A percentile compares a stretch with the other conserved stretches of the same genome.
phyloP scores from a whole-genome alignment of 2,888 invertebrate species.

The Girardia tigrina region DNA sequence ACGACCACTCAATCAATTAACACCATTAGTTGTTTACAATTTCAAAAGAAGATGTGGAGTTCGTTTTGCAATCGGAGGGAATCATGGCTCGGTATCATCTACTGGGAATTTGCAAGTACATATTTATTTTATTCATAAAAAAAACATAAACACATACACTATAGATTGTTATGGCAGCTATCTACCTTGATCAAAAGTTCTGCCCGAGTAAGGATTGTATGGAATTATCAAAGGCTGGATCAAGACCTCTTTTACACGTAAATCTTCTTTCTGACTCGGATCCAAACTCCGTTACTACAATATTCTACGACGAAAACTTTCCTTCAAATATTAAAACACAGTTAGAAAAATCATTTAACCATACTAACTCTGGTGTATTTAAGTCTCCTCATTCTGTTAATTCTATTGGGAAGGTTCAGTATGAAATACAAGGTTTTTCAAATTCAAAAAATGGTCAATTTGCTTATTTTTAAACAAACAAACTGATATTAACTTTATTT shows the following conservation, averaged over 20 bases:
- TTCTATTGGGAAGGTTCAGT: not conserved
- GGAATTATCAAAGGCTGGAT: not conserved
- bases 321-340: not conserved
- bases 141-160: not conserved
- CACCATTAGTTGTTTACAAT: constrained; percentile 24
- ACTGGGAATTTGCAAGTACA: constrained; percentile 15
- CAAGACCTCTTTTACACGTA: not conserved
- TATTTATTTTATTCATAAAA: not conserved
- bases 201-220: constrained; percentile 19
- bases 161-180: not conserved
- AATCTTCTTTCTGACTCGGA: not conserved
- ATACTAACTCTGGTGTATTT: not conserved
- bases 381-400: not conserved
- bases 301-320: not conserved
- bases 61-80: not conserved
- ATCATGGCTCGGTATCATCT: not conserved
- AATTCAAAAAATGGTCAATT: not conserved
- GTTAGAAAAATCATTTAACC: not conserved
- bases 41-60: constrained; percentile 16
- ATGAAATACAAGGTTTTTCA: not conserved
- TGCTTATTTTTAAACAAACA: constrained; percentile 16
- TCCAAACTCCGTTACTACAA: not conserved
- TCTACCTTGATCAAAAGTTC: not conserved
- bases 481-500: too few species aligned
- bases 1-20: not conserved